These are phyloP conservation scores for Limonius californicus DNA, from an alignment of 1,140 invertebrate species.

Conservation along the genomic window DNA sequence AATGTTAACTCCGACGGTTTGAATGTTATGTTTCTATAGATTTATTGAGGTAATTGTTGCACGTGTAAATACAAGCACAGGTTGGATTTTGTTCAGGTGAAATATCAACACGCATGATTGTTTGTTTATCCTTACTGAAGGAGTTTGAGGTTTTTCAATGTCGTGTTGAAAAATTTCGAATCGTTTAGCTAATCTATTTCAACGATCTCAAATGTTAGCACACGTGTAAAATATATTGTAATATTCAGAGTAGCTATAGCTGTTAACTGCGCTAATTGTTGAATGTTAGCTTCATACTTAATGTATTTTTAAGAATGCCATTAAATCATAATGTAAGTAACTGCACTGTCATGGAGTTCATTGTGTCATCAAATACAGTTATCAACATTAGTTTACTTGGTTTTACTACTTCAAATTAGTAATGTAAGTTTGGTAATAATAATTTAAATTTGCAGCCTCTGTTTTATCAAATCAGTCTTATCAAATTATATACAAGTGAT, in stretches of 20 bases:
- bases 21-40: conserved; percentile 9
- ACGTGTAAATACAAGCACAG: conserved; percentile 3
- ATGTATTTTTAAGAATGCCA: conserved; percentile 29
- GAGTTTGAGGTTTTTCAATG: no score
- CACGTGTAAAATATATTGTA: conserved; percentile 8
- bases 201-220: neutral
- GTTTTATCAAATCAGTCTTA: no score
- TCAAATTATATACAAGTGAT: no score
- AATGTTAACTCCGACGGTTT: neutral
- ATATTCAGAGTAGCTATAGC: conserved; percentile 20
- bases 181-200: no score
- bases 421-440: no score
- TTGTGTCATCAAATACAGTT: neutral
- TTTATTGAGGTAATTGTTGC: conserved; percentile 1
- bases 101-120: no score
- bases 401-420: no score
- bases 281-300: conserved; percentile 30
- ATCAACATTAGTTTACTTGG: neutral
- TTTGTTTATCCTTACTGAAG: no score
- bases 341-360: conserved; percentile 19
- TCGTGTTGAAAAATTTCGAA: no score
- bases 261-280: conserved; percentile 27
- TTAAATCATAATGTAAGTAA: conserved; percentile 30
- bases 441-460: no score
- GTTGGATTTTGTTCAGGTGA: neutral